Evolutionary conservation across 1,140 invertebrate genomes (phyloP).

Genomic region (Dufourea novaeangliae): DNA sequence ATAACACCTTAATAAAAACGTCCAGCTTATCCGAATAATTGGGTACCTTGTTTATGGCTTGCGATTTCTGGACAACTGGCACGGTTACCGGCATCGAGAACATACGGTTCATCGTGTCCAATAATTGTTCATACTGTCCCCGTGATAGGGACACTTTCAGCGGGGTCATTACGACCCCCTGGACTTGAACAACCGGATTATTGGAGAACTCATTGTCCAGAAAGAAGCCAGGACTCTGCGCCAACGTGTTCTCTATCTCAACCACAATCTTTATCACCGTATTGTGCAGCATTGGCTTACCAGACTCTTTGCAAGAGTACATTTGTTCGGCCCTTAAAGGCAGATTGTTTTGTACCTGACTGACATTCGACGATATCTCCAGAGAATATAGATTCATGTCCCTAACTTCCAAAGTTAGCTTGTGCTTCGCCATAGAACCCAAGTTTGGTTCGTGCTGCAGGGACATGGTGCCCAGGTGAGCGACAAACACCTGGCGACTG

Average conservation of each 20-base stretch:
- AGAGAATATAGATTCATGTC: slow-evolving; percentile 95
- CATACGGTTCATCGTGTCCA: slow-evolving; percentile 86
- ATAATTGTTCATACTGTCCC: slow-evolving; percentile 93
- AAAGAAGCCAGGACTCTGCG: slow-evolving; percentile 74
- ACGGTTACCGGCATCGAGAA: slow-evolving; percentile 71
- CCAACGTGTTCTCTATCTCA: slow-evolving; percentile 77
- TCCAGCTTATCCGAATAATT: slow-evolving; percentile 77
- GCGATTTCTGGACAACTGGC: slow-evolving; percentile 61
- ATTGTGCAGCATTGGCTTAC: slow-evolving; percentile 90
- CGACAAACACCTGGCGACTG: slow-evolving; percentile 92
- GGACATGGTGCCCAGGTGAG: slow-evolving; percentile 95
- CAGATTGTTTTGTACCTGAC: slow-evolving; percentile 69
- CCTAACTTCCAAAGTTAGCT: slow-evolving; percentile 86
- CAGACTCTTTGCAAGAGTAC: slow-evolving; percentile 86
- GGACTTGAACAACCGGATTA: slow-evolving; percentile 83
- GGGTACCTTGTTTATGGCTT: slow-evolving; percentile 47
- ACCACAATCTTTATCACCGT: slow-evolving; percentile 88
- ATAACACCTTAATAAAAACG: slow-evolving; percentile 82
- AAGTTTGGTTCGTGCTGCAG: slow-evolving; percentile 81
- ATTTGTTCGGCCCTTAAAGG: slow-evolving; percentile 83
- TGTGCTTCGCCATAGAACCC: slow-evolving; percentile 74
- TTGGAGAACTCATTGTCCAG: slow-evolving; percentile 72
- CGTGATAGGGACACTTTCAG: slow-evolving; percentile 92
- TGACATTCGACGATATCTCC: slow-evolving; percentile 81
- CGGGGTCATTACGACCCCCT: slow-evolving; percentile 90